A percentile compares a stretch with the other conserved stretches of the same genome.
These are phyloP conservation scores for Silurus glanis DNA, from an alignment of 2,113 vertebrate species.

Conservation along the genomic window DNA sequence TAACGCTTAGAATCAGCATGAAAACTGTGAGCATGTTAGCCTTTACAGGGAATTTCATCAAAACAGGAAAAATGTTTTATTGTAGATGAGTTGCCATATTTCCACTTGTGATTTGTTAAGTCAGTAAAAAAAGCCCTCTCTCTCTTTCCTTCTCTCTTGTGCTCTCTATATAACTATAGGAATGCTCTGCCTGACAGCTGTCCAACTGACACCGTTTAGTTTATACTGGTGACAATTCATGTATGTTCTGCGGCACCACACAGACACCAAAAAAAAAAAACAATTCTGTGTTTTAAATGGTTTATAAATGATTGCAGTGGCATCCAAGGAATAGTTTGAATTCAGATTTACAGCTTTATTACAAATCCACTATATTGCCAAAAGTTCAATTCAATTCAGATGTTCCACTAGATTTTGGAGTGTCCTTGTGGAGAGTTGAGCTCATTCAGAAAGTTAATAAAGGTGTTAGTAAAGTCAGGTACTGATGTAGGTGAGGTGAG, in stretches of 20 bases:
- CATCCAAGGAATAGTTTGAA: neutral
- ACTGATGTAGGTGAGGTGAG: no score
- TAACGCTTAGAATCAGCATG: neutral
- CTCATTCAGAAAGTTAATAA: no score
- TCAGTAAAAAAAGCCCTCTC: neutral
- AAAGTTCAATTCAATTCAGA: no score
- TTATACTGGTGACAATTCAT: neutral
- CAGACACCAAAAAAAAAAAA: neutral
- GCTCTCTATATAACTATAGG: neutral
- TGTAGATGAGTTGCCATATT: neutral
- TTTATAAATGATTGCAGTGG: neutral
- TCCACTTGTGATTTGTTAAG: conserved; percentile 38
- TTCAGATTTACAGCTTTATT: no score
- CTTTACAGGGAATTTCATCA: neutral
- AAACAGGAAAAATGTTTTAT: neutral
- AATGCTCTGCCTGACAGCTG: conserved; percentile 60
- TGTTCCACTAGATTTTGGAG: no score
- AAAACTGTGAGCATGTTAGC: neutral
- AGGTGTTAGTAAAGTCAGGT: no score
- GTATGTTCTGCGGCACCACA: neutral
- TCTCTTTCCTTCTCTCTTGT: neutral
- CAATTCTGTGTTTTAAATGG: neutral
- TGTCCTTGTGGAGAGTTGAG: no score
- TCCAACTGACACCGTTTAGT: conserved; percentile 62
- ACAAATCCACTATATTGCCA: no score